These are phyloP conservation scores for Isaurus tuberculatus DNA, from an alignment of 92 coral and sea anemone genomes.

Conservation along the genomic window DNA sequence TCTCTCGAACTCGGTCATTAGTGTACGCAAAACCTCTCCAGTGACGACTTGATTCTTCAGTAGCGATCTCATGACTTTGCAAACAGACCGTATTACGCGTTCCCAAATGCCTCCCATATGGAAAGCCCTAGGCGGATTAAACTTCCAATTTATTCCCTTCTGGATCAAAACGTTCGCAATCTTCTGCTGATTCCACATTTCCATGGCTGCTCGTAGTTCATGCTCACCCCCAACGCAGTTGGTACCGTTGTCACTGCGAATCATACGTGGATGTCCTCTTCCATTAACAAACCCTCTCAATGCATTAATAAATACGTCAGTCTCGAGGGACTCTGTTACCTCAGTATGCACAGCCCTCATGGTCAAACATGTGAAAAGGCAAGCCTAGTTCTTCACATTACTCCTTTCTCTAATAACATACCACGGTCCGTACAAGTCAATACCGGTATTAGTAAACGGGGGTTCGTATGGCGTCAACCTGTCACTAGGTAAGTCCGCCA, in stretches of 20 bases:
- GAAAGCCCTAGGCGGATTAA: background rate
- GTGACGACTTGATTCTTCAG: background rate
- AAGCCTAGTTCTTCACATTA: background rate
- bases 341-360: conserved; percentile 12
- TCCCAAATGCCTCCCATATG: background rate
- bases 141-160: background rate
- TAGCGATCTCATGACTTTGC: background rate
- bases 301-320: too few species aligned
- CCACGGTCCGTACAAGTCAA: conserved; percentile 26
- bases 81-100: background rate
- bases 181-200: background rate
- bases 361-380: background rate
- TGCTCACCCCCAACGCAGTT: background rate
- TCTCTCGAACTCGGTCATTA: background rate
- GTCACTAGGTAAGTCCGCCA: conserved; percentile 64
- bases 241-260: background rate
- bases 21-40: background rate
- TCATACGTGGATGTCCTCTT: background rate
- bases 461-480: conserved; percentile 49
- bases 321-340: background rate
- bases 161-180: background rate
- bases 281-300: background rate
- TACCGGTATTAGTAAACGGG: conserved; percentile 55
- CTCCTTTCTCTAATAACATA: background rate
- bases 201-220: background rate